Conservation (phyloP, 2,113 vertebrate species). For the Sphaerodactylus townsendi region DNA sequence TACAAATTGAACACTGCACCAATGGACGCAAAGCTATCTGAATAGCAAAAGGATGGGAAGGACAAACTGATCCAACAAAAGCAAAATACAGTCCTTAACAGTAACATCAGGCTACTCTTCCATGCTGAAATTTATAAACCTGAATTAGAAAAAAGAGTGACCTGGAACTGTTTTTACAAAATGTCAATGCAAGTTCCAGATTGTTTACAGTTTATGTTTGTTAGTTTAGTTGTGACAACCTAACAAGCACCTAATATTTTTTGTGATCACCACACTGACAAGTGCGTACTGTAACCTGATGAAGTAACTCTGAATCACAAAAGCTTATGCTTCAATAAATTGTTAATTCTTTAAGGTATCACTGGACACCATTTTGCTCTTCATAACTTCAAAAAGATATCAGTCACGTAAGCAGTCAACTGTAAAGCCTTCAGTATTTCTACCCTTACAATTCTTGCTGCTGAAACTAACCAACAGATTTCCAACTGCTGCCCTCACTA, state of each 20-base stretch:
- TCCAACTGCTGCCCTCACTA: slow-evolving; percentile 13
- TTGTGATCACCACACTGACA: slow-evolving; percentile 5
- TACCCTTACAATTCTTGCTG: slow-evolving; percentile 17
- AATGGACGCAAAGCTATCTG: not conserved
- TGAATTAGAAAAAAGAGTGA: not conserved
- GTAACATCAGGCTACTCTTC: not conserved
- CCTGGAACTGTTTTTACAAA: not conserved
- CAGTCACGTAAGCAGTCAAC: slow-evolving; percentile 32
- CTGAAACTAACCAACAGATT: slow-evolving; percentile 32
- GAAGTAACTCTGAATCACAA: too few relatives aligned
- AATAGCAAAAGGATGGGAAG: not conserved
- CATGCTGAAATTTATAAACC: not conserved
- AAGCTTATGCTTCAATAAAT: too few relatives aligned
- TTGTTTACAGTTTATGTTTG: not conserved
- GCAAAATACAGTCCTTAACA: not conserved
- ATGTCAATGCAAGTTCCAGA: not conserved
- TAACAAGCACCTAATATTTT: slow-evolving; percentile 5
- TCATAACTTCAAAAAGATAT: not conserved
- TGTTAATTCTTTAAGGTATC: too few relatives aligned
- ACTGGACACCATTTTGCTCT: not conserved
- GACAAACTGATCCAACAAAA: not conserved
- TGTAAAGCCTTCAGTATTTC: slow-evolving; percentile 48
- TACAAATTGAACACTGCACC: slow-evolving; percentile 16
- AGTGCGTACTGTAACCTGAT: slow-evolving; percentile 32
- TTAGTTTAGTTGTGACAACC: rapidly evolving